A percentile compares a stretch with the other conserved stretches of the same genome.
Conservation (phyloP, 2,113 vertebrate genomes). For the Mastomys coucha region DNA sequence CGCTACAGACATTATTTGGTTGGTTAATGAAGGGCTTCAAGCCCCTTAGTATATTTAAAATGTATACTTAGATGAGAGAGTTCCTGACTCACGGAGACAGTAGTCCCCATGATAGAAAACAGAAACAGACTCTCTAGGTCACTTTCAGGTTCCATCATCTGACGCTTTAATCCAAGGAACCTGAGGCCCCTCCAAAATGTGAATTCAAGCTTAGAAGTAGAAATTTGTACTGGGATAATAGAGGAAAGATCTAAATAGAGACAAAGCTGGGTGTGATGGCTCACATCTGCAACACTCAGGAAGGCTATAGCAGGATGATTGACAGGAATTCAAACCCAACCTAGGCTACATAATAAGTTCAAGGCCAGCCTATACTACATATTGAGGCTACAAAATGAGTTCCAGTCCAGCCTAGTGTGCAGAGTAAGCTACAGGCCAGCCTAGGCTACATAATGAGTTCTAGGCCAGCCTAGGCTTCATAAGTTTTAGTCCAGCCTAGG, state of each 20-base stretch:
- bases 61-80: background rate
- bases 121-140: background rate
- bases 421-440: background rate
- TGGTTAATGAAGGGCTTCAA: background rate
- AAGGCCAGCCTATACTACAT: background rate
- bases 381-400: background rate
- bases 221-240: background rate
- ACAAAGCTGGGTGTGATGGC: background rate
- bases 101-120: background rate
- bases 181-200: background rate
- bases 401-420: background rate
- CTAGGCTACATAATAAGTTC: background rate
- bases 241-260: background rate
- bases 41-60: background rate
- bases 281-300: background rate
- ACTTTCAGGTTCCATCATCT: background rate
- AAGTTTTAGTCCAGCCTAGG: background rate
- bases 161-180: background rate
- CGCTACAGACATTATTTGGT: background rate
- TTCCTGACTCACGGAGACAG: background rate
- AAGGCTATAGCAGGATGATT: background rate
- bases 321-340: background rate
- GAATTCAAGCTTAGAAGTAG: background rate
- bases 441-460: background rate
- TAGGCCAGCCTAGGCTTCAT: background rate